Evolutionary conservation across 2,888 invertebrate species (phyloP).

Genomic region (Lasioglossum villosulum): DNA sequence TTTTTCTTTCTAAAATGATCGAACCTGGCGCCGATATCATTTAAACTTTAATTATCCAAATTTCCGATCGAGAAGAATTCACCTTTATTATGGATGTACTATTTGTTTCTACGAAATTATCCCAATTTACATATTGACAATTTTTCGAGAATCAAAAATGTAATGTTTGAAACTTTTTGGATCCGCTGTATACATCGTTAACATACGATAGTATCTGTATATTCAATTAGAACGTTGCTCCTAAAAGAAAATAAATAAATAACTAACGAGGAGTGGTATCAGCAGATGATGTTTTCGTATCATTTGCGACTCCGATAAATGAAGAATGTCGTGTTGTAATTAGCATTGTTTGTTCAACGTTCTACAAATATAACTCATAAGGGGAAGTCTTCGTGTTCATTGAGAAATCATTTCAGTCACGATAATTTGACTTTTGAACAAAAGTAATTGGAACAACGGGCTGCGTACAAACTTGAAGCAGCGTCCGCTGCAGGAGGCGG

Average conservation of each 20-base stretch:
- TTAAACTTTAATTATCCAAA: no score
- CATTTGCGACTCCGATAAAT: background rate
- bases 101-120: no score
- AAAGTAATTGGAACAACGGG: slow-evolving; percentile 1
- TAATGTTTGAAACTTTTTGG: background rate
- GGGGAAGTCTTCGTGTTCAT: background rate
- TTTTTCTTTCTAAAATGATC: no score
- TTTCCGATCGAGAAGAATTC: no score
- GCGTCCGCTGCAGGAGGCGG: background rate
- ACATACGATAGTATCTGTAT: no score
- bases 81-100: no score
- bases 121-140: no score
- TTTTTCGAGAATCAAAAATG: no score
- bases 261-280: background rate
- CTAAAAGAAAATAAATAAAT: background rate
- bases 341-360: background rate
- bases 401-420: background rate
- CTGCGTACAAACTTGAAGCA: background rate
- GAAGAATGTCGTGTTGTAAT: background rate
- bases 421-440: background rate
- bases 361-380: background rate
- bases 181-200: no score
- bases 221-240: no score
- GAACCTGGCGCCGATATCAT: no score
- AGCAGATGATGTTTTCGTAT: background rate